Base-by-base conservation (phyloP, 2,888 invertebrate species). In the Julus scandinavius region DNA sequence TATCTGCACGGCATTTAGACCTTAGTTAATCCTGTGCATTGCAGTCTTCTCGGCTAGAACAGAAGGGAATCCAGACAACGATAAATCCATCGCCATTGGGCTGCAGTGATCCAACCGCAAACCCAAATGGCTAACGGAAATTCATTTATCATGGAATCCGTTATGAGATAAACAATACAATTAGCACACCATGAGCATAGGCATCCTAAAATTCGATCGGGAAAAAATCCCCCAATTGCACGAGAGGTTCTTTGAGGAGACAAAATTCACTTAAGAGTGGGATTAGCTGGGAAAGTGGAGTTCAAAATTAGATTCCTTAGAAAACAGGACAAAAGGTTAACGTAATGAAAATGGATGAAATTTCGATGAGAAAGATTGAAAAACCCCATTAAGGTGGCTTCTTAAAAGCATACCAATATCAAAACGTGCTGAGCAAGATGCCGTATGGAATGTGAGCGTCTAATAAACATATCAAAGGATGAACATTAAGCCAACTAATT, bases 111-210 rank as follows among this genome's bases (percentile, higher is more conserved):
- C 72, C 38, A 72, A 72, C 72, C 72, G 29, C 72, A 72, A 29
- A 72, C 72, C 72, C 72, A 29, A 72, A 72, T 29, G 72, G 72
- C 11, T 9, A 29, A 29, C 72, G 72, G 72, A 72, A 72, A 29
- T 72, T 72, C 72, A 72, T 72, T 72, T 72, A 29, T 29, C 72
- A 72, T 29, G 72, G n/a, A 29, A 72, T 72, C 72, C 72, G 72
- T 72, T 72, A 72, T 72, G 20, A 72, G 29, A 72, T 72, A 72
- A 72, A 72, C 29, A 72, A 72, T 72, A 72, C 72, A 72, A 72
- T 72, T 72, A 72, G 72, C 29, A 29, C 72, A 29, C 72, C 72
- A 29, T 72, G 29, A 29, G 3, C 72, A 72, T 11, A 72, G 72
- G 29, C 72, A 72, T 72, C 29, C 11, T n/a, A n/a, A 72, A 72